Conservation (phyloP, 2,888 invertebrate species). For the Lutraria lutraria region DNA sequence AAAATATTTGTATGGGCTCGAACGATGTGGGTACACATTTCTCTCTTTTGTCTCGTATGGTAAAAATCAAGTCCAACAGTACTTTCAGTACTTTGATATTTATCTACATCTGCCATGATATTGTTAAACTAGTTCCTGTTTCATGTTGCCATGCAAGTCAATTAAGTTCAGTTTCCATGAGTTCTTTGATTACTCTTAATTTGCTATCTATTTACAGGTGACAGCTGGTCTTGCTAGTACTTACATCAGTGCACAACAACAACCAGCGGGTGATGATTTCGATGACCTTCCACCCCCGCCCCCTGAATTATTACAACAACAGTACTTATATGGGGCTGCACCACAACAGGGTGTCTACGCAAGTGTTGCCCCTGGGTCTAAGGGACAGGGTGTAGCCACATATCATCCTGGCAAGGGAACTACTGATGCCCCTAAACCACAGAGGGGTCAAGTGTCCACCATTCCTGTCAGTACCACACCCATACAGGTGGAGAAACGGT, state of each 20-base stretch:
- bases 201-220: conserved; percentile 69
- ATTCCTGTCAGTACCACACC: conserved; percentile 79
- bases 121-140: no score
- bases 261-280: conserved; percentile 58
- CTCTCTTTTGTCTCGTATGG: no score
- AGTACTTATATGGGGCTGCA: conserved; percentile 82
- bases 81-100: no score
- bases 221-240: conserved; percentile 74
- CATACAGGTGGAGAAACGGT: conserved; percentile 75
- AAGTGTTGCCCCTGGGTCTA: conserved; percentile 70
- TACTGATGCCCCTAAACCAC: conserved; percentile 73
- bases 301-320: conserved; percentile 82
- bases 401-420: conserved; percentile 81
- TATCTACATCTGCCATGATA: no score
- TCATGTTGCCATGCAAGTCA: no score
- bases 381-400: conserved; percentile 62
- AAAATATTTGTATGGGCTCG: no score
- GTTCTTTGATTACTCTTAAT: background rate
- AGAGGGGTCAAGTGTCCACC: conserved; percentile 74
- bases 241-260: conserved; percentile 62
- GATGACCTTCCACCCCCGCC: conserved; percentile 80
- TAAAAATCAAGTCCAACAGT: no score
- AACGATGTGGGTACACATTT: no score
- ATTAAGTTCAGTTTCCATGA: no score
- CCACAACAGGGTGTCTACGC: conserved; percentile 79